Percentiles rank a stretch among this genome's conserved stretches.
Evolutionary conservation across 2,888 invertebrate genomes (phyloP).

Genomic region (Baccha elongata): DNA sequence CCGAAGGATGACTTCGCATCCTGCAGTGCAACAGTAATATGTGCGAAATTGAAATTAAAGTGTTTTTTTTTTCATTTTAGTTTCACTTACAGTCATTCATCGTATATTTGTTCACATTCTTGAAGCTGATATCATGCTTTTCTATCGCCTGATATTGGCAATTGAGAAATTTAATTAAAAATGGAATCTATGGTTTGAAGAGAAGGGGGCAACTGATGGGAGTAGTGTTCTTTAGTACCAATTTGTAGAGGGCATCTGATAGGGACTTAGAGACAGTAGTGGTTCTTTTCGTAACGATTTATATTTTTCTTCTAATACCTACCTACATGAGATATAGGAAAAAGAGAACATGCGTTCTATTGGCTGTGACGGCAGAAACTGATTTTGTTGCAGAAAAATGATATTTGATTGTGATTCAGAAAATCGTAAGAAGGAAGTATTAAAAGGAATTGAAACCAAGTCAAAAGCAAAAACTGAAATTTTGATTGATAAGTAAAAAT

Average conservation of each 20-base stretch:
- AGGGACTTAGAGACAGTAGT: conserved; percentile 54
- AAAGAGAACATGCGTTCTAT: conserved; percentile 31
- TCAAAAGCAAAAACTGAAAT: too few species aligned
- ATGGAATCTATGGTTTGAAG: conserved; percentile 37
- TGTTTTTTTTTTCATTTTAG: conserved; percentile 8
- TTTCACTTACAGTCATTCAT: conserved; percentile 26
- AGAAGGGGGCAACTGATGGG: not conserved
- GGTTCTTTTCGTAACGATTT: conserved; percentile 42
- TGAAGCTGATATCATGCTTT: conserved; percentile 53
- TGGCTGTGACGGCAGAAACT: not conserved
- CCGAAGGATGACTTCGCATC: conserved; percentile 31
- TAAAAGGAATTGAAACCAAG: too few species aligned
- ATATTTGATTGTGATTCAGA: too few species aligned
- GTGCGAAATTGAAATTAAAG: conserved; percentile 56
- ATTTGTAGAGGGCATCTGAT: conserved; percentile 21
- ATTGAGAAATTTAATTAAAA: conserved; percentile 74
- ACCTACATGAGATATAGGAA: not conserved
- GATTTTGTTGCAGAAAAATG: not conserved
- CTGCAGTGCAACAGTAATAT: conserved; percentile 60
- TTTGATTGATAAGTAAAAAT: too few species aligned
- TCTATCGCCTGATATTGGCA: conserved; percentile 65
- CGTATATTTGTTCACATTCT: conserved; percentile 59
- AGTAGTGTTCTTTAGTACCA: not conserved
- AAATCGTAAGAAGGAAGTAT: too few species aligned
- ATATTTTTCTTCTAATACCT: conserved; percentile 7